These are phyloP conservation scores for Oryzias celebensis DNA, from an alignment of 2,113 vertebrate species.

Conservation along the genomic window DNA sequence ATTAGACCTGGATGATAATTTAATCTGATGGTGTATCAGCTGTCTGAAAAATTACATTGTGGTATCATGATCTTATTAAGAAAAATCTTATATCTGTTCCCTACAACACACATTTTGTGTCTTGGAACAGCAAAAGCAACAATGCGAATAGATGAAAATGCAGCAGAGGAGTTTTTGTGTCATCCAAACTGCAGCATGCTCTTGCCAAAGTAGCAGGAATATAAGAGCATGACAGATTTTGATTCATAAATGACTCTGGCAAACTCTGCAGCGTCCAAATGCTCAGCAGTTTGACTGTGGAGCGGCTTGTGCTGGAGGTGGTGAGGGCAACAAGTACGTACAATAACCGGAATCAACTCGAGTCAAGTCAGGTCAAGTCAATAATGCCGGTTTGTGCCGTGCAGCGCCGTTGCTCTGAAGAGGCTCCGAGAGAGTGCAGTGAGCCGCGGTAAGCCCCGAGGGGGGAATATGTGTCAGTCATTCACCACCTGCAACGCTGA, in stretches of 20 bases:
- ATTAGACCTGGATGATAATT: slow-evolving; percentile 16
- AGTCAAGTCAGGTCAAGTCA: slow-evolving; percentile 19
- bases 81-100: background rate
- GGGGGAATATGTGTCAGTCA: slow-evolving; percentile 4
- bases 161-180: background rate
- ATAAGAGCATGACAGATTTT: slow-evolving; percentile 6
- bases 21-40: slow-evolving; percentile 5
- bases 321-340: slow-evolving; percentile 8
- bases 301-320: background rate
- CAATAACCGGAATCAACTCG: slow-evolving; percentile 6
- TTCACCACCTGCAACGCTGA: slow-evolving; percentile 2
- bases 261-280: slow-evolving; percentile 8
- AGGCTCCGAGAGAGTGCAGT: background rate
- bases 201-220: slow-evolving; percentile 6
- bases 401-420: background rate
- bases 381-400: slow-evolving; percentile 5
- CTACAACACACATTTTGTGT: background rate
- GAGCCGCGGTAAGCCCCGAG: background rate
- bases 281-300: slow-evolving; percentile 8
- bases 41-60: slow-evolving; percentile 12
- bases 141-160: slow-evolving; percentile 4
- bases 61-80: slow-evolving; percentile 4
- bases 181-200: slow-evolving; percentile 3
- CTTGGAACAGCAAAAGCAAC: background rate
- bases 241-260: slow-evolving; percentile 1